These are phyloP conservation scores for Chymomyza fuscimana DNA, from an alignment of 2,888 invertebrate genomes.

Conservation along the genomic window DNA sequence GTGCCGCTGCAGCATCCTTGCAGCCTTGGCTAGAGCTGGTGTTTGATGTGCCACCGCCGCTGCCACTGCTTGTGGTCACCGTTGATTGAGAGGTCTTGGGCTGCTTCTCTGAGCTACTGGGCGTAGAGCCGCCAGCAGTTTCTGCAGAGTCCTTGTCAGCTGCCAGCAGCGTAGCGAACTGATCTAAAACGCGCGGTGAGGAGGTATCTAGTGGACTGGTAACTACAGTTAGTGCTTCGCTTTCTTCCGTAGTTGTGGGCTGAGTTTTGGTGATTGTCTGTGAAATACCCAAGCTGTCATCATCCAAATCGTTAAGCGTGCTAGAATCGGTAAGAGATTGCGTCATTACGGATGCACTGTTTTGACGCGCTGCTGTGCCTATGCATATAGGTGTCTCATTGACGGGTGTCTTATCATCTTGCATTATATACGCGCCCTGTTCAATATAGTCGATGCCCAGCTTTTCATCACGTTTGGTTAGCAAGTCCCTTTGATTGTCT, in stretches of 20 bases:
- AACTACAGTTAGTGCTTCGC: constrained; percentile 82
- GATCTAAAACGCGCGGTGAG: constrained; percentile 69
- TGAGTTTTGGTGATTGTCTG: constrained; percentile 40
- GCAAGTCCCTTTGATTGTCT: constrained; percentile 32
- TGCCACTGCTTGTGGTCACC: constrained; percentile 57
- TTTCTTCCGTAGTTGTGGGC: constrained; percentile 83
- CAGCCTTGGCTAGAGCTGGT: constrained; percentile 38
- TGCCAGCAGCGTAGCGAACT: constrained; percentile 52
- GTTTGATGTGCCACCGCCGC: constrained; percentile 2
- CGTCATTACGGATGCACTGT: constrained; percentile 53
- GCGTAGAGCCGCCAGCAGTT: constrained; percentile 64
- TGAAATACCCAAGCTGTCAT: constrained; percentile 82
- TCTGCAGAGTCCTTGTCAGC: constrained; percentile 34
- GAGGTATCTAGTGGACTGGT: constrained; percentile 81
- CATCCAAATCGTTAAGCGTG: constrained; percentile 81
- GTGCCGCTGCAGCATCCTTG: constrained; percentile 43
- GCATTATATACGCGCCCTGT: constrained; percentile 79
- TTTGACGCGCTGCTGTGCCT: constrained; percentile 13
- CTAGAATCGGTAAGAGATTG: constrained; percentile 75
- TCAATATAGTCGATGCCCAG: constrained; percentile 83
- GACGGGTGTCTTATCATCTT: constrained; percentile 79
- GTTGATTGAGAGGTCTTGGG: constrained; percentile 76
- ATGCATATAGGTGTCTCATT: constrained; percentile 75
- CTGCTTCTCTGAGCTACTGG: constrained; percentile 77
- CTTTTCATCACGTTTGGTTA: constrained; percentile 78